Conservation (phyloP, 2,113 vertebrate species). For the Argyrosomus japonicus region DNA sequence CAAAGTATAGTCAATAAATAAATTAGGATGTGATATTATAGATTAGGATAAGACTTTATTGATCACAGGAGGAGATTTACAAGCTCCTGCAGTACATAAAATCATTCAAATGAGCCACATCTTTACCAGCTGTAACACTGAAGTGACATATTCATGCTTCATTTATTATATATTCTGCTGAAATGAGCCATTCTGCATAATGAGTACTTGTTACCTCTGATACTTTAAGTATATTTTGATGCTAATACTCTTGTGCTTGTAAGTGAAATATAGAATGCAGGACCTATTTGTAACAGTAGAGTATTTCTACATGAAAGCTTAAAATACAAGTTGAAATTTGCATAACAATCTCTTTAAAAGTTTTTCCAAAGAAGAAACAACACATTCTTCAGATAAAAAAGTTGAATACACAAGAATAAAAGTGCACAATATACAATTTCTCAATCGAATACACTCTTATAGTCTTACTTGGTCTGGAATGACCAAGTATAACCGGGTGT, state of each 20-base stretch:
- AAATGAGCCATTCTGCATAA: neutral
- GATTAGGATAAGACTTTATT: neutral
- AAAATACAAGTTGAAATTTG: neutral
- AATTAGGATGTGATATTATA: neutral
- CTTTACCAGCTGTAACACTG: neutral
- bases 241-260: neutral
- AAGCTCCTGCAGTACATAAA: neutral
- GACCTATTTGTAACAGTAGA: neutral
- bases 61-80: neutral
- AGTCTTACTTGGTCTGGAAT: too few relatives aligned
- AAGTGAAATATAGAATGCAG: neutral
- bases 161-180: neutral
- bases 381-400: neutral
- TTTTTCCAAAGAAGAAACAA: neutral
- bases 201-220: neutral
- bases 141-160: neutral
- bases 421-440: neutral
- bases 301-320: neutral
- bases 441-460: too few relatives aligned
- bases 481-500: neutral
- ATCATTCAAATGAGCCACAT: neutral
- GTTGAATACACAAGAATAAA: neutral
- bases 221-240: neutral
- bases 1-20: neutral
- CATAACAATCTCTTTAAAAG: neutral